Percentiles rank a stretch among this genome's conserved stretches.
These are phyloP conservation scores for Rhinopomastus cyanomelas DNA, from an alignment of 2,113 vertebrate genomes.

Conservation along the genomic window DNA sequence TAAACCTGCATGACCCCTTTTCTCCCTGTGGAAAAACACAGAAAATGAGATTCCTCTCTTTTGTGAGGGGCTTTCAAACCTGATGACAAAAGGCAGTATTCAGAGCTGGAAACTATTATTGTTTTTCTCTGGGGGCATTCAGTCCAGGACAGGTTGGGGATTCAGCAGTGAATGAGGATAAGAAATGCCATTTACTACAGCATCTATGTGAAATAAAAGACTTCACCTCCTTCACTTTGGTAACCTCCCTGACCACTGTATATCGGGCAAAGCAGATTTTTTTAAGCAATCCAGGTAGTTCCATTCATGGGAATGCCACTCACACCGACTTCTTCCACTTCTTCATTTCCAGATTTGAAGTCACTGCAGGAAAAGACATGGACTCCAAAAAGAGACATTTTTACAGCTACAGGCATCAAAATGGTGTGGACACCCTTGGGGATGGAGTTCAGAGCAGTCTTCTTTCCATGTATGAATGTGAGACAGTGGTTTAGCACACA, in stretches of 20 bases:
- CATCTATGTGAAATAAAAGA: background rate
- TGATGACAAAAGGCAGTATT: slow-evolving; percentile 59
- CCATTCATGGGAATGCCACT: background rate
- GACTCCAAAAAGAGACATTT: background rate
- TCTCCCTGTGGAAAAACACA: slow-evolving; percentile 50
- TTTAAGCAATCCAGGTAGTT: background rate
- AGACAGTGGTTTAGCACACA: background rate
- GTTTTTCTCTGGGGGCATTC: slow-evolving; percentile 43
- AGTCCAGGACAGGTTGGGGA: slow-evolving; percentile 36
- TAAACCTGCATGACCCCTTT: background rate
- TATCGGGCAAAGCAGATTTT: background rate
- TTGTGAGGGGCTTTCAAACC: slow-evolving; percentile 57
- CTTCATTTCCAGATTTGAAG: background rate
- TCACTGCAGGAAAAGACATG: background rate
- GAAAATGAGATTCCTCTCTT: slow-evolving; percentile 63
- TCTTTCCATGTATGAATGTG: background rate
- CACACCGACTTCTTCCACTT: background rate
- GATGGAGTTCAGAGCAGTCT: background rate
- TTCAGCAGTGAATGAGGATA: slow-evolving; percentile 16
- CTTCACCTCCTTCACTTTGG: background rate
- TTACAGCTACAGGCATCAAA: background rate
- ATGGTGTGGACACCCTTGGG: background rate
- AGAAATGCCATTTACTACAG: background rate
- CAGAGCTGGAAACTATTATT: slow-evolving; percentile 51
- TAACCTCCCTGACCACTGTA: background rate